These are phyloP conservation scores for Trochalopteron elliotii DNA, from an alignment of 2,113 vertebrate species.

Conservation along the genomic window DNA sequence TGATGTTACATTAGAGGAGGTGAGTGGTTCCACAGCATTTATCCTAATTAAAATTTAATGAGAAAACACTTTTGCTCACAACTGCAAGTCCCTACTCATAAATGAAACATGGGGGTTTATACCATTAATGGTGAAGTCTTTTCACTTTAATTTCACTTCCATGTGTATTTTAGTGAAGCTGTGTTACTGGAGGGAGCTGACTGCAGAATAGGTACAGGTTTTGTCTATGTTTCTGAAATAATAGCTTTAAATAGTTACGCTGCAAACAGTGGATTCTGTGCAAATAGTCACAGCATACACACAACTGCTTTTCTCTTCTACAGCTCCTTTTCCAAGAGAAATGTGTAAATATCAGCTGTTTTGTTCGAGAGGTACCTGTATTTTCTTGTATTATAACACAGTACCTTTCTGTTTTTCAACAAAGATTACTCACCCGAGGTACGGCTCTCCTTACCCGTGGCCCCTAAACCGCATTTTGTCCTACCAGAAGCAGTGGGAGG, in stretches of 20 bases:
- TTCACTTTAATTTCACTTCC: constrained; percentile 80
- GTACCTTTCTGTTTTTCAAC: background rate
- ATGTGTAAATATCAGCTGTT: background rate
- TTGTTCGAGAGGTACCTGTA: background rate
- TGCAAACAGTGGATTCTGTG: background rate
- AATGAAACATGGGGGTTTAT: constrained; percentile 89
- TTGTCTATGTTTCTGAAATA: constrained; percentile 63
- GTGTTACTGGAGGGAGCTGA: constrained; percentile 72
- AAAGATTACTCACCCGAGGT: constrained; percentile 81
- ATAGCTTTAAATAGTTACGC: constrained; percentile 53
- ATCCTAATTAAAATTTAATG: constrained; percentile 96
- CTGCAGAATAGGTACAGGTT: constrained; percentile 37
- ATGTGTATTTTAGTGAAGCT: constrained; percentile 73
- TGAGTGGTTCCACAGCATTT: constrained; percentile 86
- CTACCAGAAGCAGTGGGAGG: constrained; percentile 95
- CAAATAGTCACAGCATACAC: background rate
- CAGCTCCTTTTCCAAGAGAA: background rate
- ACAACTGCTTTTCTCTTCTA: background rate
- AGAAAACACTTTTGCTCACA: constrained; percentile 88
- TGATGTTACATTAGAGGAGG: constrained; percentile 90
- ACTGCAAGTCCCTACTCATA: constrained; percentile 86
- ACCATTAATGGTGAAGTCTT: constrained; percentile 81
- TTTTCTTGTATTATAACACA: background rate
- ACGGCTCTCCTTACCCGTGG: constrained; percentile 83
- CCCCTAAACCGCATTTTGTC: constrained; percentile 85